phyloP scores from a whole-genome alignment of 2,888 invertebrate genomes.

The Zygaena filipendulae region DNA sequence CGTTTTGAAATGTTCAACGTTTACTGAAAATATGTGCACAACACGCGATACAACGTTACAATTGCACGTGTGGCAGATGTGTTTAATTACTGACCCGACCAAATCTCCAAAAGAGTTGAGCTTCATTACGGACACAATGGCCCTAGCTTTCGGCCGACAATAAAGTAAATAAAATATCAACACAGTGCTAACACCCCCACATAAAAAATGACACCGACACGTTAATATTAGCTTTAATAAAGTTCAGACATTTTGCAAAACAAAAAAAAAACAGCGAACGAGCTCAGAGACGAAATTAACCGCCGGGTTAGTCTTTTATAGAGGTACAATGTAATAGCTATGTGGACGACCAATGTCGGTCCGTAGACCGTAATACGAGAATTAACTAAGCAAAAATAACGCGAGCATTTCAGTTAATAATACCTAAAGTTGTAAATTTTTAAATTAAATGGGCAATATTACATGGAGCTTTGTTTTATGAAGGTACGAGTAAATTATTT shows the following conservation, averaged over 20 bases:
- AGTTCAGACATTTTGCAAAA: constrained; percentile 45
- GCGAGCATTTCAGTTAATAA: no score
- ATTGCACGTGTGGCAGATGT: constrained; percentile 57
- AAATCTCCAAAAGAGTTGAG: constrained; percentile 51
- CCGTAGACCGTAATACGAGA: no score
- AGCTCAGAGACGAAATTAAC: constrained; percentile 42
- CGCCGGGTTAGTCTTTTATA: constrained; percentile 42
- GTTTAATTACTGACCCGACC: constrained; percentile 61
- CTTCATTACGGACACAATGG: constrained; percentile 48
- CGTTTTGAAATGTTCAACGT: no score
- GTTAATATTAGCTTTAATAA: constrained; percentile 56
- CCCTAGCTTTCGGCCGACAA: constrained; percentile 31
- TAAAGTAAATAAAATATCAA: constrained; percentile 63
- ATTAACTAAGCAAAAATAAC: no score
- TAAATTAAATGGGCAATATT: no score
- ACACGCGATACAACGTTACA: constrained; percentile 35
- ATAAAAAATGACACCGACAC: constrained; percentile 39
- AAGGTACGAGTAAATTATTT: no score
- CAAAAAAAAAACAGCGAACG: no score
- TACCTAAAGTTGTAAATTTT: no score
- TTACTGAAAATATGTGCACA: constrained; percentile 36
- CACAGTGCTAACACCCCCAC: constrained; percentile 43
- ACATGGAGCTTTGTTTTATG: no score
- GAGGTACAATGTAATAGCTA: no score
- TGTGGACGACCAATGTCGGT: no score